Conservation (phyloP, 2,113 vertebrate species). For the Pogona vitticeps region DNA sequence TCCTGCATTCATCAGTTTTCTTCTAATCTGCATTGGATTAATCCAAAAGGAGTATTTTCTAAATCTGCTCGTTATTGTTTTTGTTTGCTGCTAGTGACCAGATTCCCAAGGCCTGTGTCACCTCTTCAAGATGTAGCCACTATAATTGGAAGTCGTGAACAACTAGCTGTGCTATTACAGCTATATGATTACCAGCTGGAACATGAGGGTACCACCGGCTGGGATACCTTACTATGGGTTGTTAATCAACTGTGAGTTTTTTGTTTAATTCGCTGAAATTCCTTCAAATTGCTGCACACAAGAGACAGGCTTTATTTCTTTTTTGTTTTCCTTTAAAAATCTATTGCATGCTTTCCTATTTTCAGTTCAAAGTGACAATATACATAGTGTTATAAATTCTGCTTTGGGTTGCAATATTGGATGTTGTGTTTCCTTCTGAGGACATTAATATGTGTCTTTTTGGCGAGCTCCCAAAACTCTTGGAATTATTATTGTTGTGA, state of each 20-base stretch:
- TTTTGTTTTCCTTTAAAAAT: neutral
- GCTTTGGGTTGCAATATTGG: neutral
- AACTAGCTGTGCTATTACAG: conserved; percentile 85
- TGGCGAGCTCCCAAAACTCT: neutral
- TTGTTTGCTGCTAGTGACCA: conserved; percentile 83
- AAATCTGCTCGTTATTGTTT: neutral
- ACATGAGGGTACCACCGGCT: conserved; percentile 95
- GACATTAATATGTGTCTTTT: neutral
- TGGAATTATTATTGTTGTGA: neutral
- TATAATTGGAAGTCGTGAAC: conserved; percentile 93
- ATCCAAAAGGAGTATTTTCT: neutral
- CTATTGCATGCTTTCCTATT: neutral
- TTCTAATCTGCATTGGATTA: neutral
- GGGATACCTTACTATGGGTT: conserved; percentile 96
- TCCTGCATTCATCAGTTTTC: neutral
- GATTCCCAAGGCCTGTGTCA: conserved; percentile 92
- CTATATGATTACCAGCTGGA: conserved; percentile 96
- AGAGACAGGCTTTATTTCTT: neutral
- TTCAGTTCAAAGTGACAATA: neutral
- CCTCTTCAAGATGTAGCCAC: conserved; percentile 94
- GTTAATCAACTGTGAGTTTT: conserved; percentile 96
- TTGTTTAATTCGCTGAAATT: neutral
- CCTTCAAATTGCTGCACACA: neutral
- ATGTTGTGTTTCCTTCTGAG: neutral
- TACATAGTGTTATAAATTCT: neutral